Conservation (phyloP, 2,113 vertebrate species). For the Prionailurus viverrinus region DNA sequence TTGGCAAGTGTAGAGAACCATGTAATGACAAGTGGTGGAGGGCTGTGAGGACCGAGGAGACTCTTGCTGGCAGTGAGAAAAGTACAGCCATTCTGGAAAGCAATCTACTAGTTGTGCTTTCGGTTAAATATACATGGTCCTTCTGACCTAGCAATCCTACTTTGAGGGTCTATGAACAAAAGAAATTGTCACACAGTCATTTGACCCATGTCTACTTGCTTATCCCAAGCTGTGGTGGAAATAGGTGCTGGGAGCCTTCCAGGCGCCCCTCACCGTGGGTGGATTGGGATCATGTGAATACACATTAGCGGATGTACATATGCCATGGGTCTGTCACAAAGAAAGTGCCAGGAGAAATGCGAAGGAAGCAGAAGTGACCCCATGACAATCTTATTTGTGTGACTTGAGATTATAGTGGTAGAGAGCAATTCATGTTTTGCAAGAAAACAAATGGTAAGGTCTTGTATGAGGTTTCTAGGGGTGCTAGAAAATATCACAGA, state of each 20-base stretch:
- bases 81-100: not conserved
- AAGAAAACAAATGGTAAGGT: not conserved
- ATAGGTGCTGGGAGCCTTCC: no score
- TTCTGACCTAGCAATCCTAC: not conserved
- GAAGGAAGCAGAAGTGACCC: not conserved
- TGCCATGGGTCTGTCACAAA: rapidly evolving
- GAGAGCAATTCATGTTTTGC: not conserved
- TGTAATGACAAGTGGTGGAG: no score
- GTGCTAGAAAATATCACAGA: not conserved
- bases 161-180: not conserved
- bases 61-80: not conserved
- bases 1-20: not conserved
- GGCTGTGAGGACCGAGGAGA: not conserved
- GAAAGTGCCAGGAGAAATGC: not conserved
- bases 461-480: not conserved
- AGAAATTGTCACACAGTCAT: not conserved
- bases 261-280: rapidly evolving
- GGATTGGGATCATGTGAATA: no score
- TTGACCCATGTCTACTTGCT: not conserved
- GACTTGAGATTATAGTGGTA: not conserved
- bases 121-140: not conserved
- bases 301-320: not conserved
- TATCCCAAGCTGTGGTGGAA: not conserved
- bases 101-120: not conserved
- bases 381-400: not conserved